Base-by-base conservation (phyloP, 2,888 invertebrate genomes). In the Allophyes oxyacanthae region DNA sequence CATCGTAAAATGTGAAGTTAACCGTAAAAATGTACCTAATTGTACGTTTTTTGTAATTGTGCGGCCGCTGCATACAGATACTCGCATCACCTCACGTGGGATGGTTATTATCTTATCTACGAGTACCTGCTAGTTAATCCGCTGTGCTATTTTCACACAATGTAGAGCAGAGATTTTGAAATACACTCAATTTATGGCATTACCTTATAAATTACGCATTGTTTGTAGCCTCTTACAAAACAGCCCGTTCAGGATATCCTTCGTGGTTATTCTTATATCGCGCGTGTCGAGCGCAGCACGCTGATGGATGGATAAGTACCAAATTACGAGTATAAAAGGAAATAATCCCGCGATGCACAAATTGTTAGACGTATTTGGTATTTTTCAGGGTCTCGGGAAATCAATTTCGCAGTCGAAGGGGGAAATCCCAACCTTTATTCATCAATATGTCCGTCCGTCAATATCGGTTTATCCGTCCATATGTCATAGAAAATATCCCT, bases 51-150 rank as follows among this genome's bases (percentile, higher is more conserved):
- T n/a, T n/a, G n/a, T n/a, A n/a, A n/a, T n/a, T n/a, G n/a, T n/a
- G 43, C 57, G 46, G 49, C 56, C 59, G 57, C 51, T 72, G 72
- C 63, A 58, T 55, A 58, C 64, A 62, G 60, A 58, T 64, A 43
- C 55, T 57, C 59, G 26, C 58, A 59, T 50, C 66, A 33, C 41
- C 50, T 72, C 87, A 88, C 86, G 89, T 91, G 86, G 86, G 86
- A 80, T 84, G 88, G 86, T 84, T 87, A 85, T 86, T 91, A 91
- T 92, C 88, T 91, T 89, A 91, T 92, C 89, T 86, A n/a, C n/a
- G n/a, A n/a, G n/a, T n/a, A 81, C 77, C 79, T 81, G 83, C 80
- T 82, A 75, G 85, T 80, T 85, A 86, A 87, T 85, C 83, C 81
- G 72, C 71, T 84, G 85, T 79, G 85, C 87, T 90, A 89, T 90